phyloP scores from a whole-genome alignment of 1,140 invertebrate species.

The Hycleus phaleratus region DNA sequence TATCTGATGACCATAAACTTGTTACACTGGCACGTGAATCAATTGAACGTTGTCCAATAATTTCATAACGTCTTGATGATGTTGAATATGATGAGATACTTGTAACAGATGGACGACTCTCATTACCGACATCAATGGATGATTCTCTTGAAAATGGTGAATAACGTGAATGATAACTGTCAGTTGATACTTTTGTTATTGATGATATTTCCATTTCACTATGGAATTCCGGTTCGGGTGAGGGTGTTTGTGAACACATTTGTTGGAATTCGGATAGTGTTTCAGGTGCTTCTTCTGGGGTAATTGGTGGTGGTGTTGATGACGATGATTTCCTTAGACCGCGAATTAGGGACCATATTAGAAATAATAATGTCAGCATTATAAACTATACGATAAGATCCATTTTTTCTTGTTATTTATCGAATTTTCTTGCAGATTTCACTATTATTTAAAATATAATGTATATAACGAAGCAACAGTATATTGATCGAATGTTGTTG shows the following conservation, averaged over 20 bases:
- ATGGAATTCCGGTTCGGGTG: constrained; percentile 32
- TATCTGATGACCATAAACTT: constrained; percentile 38
- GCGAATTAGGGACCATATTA: constrained; percentile 42
- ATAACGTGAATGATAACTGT: constrained; percentile 26
- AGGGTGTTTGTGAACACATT: constrained; percentile 13
- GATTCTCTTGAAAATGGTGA: constrained; percentile 37
- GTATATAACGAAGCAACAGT: constrained; percentile 13
- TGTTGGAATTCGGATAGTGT: constrained; percentile 2
- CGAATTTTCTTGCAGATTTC: background rate
- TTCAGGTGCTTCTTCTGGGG: constrained; percentile 13
- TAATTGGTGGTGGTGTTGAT: background rate
- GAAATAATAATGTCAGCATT: constrained; percentile 43
- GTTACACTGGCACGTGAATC: constrained; percentile 38
- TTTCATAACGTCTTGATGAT: constrained; percentile 37
- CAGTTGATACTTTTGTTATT: constrained; percentile 29
- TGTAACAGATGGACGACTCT: constrained; percentile 37
- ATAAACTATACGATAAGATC: constrained; percentile 12
- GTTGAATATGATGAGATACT: constrained; percentile 39
- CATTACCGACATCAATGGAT: constrained; percentile 37
- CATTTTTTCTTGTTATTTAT: background rate
- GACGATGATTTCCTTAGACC: constrained; percentile 29
- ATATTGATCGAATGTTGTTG: constrained; percentile 14
- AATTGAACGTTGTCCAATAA: constrained; percentile 40
- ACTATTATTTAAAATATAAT: background rate
- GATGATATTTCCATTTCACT: constrained; percentile 31